These are phyloP conservation scores for Spheniscus humboldti DNA, from an alignment of 2,797 vertebrate genomes.

Conservation along the genomic window DNA sequence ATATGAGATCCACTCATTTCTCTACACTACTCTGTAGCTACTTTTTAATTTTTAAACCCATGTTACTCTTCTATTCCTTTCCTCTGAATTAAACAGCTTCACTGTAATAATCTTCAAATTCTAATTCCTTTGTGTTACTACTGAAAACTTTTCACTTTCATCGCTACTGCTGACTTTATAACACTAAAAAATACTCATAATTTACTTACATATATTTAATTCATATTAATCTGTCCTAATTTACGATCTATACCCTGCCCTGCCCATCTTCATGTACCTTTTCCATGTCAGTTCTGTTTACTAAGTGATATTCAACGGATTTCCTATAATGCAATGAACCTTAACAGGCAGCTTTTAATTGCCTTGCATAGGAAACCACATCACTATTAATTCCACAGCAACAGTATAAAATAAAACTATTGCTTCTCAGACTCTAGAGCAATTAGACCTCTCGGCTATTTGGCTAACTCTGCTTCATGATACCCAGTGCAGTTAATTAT, in stretches of 20 bases:
- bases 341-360: slow-evolving; percentile 77
- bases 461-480: slow-evolving; percentile 82
- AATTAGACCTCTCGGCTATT: slow-evolving; percentile 80
- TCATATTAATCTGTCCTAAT: slow-evolving; percentile 40
- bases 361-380: slow-evolving; percentile 76
- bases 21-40: background rate
- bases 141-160: slow-evolving; percentile 17
- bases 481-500: slow-evolving; percentile 82
- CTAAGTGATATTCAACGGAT: slow-evolving; percentile 73
- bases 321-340: slow-evolving; percentile 76
- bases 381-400: slow-evolving; percentile 79
- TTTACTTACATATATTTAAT: slow-evolving; percentile 64
- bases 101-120: slow-evolving; percentile 2
- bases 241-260: slow-evolving; percentile 27
- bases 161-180: background rate
- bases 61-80: background rate
- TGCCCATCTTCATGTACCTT: slow-evolving; percentile 57
- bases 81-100: slow-evolving; percentile 1
- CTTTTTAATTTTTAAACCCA: slow-evolving; percentile 16
- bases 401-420: slow-evolving; percentile 74
- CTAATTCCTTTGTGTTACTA: slow-evolving; percentile 14
- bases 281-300: slow-evolving; percentile 73
- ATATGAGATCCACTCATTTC: background rate
- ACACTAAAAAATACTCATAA: background rate
- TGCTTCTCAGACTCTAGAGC: slow-evolving; percentile 75